Evolutionary conservation across 2,113 vertebrate species (phyloP).

Genomic region (Oceanodroma tethys): DNA sequence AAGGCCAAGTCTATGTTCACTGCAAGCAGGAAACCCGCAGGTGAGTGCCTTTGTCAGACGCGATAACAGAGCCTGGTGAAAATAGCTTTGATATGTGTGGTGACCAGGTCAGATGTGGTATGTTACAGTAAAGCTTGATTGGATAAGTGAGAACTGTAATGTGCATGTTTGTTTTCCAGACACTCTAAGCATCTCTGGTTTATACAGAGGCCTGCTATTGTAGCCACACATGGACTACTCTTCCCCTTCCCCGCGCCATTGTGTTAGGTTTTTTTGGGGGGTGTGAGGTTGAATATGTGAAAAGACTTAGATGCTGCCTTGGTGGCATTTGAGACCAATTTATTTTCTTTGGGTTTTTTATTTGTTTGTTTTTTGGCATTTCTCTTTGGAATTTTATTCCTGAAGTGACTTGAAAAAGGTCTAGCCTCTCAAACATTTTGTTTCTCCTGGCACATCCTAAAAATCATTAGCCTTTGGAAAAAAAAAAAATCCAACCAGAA

Average conservation of each 20-base stretch:
- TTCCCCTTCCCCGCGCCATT: rapidly evolving
- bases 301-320: background rate
- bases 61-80: background rate
- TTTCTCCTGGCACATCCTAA: background rate
- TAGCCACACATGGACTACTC: background rate
- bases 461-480: background rate
- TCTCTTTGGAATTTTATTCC: background rate
- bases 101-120: background rate
- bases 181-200: background rate
- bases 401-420: background rate
- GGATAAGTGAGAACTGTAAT: background rate
- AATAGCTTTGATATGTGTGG: background rate
- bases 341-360: background rate
- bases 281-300: background rate
- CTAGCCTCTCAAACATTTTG: background rate
- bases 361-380: background rate
- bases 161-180: background rate
- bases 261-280: background rate
- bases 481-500: background rate
- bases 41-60: background rate
- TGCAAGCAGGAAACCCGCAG: background rate
- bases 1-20: background rate
- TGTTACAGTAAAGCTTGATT: background rate
- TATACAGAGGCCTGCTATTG: background rate
- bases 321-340: background rate